Conservation (phyloP, 2,113 vertebrate genomes). For the Phainopepla nitens region DNA sequence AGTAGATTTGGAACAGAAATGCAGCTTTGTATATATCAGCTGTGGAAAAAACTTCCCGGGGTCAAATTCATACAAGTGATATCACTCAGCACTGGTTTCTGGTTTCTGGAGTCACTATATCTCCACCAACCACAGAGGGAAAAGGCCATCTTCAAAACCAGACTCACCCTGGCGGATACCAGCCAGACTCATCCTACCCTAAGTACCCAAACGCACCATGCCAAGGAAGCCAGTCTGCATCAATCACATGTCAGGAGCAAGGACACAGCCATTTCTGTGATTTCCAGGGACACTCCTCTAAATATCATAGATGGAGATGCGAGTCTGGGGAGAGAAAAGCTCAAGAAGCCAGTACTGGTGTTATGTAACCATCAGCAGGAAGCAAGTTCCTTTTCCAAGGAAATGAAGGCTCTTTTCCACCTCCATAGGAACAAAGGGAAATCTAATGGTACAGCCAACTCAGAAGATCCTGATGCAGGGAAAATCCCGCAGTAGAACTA, state of each 20-base stretch:
- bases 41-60: background rate
- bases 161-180: background rate
- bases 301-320: background rate
- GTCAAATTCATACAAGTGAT: background rate
- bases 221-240: background rate
- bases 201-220: background rate
- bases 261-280: background rate
- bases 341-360: background rate
- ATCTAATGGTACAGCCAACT: background rate
- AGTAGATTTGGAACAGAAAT: background rate
- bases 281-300: background rate
- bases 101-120: background rate
- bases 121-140: background rate
- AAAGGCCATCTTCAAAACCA: background rate
- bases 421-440: background rate
- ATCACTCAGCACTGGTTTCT: background rate
- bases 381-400: background rate
- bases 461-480: background rate
- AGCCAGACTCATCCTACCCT: fast-evolving
- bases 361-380: background rate
- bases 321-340: background rate
- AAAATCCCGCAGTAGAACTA: background rate
- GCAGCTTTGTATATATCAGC: background rate
- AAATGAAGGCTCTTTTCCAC: background rate
- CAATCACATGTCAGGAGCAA: background rate